Percentiles rank a stretch among this genome's conserved stretches.
Evolutionary conservation across 1,140 invertebrate species (phyloP).

Genomic region (Plectrocnemia conspersa): DNA sequence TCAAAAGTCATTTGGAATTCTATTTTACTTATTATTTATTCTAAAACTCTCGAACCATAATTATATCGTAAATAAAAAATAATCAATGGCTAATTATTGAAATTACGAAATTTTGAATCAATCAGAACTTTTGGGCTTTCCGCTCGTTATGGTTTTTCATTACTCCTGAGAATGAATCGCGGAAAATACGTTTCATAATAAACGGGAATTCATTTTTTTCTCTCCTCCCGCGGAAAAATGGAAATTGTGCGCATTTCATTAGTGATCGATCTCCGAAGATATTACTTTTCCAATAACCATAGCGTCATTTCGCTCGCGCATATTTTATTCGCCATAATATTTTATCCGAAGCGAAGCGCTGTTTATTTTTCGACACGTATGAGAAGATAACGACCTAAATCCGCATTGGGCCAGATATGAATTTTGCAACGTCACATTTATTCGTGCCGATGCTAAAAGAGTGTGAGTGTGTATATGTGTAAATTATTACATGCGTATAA

Average conservation of each 20-base stretch:
- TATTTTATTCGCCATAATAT: constrained; percentile 14
- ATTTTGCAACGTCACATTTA: not conserved
- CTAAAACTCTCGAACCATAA: too few species aligned
- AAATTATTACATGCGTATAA: too few species aligned
- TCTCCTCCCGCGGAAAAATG: not conserved
- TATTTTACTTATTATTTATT: too few species aligned
- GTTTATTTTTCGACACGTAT: constrained; percentile 5
- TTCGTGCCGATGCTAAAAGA: too few species aligned
- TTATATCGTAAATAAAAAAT: too few species aligned
- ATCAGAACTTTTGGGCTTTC: too few species aligned
- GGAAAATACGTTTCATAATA: not conserved
- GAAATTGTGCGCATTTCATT: constrained; percentile 9
- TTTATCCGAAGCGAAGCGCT: not conserved
- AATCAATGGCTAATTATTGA: too few species aligned
- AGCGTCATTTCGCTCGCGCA: constrained; percentile 16
- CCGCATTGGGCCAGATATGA: not conserved
- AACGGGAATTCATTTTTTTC: not conserved
- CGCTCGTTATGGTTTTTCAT: not conserved
- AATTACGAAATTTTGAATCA: too few species aligned
- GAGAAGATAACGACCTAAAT: constrained; percentile 2
- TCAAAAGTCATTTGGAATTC: too few species aligned
- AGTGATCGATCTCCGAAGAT: constrained; percentile 22
- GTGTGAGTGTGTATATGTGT: too few species aligned
- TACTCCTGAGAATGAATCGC: not conserved
- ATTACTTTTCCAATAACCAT: constrained; percentile 30